These are phyloP conservation scores for Watsonalla cultraria DNA, from an alignment of 2,888 invertebrate genomes.

Conservation along the genomic window DNA sequence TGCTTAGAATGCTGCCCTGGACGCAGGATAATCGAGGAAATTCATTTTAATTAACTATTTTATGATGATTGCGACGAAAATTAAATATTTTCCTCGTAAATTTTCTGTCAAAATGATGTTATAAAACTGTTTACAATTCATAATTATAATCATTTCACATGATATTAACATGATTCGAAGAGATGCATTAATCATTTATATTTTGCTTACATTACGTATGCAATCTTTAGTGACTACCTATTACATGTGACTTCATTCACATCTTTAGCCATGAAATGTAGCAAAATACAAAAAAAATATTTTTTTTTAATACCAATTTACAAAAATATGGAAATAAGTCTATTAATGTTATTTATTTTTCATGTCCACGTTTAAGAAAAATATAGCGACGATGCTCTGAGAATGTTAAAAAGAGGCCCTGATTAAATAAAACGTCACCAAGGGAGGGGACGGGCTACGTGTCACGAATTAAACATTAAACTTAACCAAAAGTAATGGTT, in stretches of 20 bases:
- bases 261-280: too few relatives aligned
- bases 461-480: constrained; percentile 52
- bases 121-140: too few relatives aligned
- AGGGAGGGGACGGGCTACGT: constrained; percentile 44
- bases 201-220: too few relatives aligned
- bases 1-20: constrained; percentile 47
- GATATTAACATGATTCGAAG: too few relatives aligned
- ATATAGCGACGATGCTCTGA: constrained; percentile 51
- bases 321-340: not conserved
- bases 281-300: not conserved
- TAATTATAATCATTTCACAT: too few relatives aligned
- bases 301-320: not conserved
- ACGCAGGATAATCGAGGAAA: constrained; percentile 51
- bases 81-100: constrained; percentile 32
- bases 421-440: constrained; percentile 73
- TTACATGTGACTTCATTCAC: too few relatives aligned
- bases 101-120: constrained; percentile 18
- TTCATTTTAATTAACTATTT: constrained; percentile 63
- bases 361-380: constrained; percentile 32
- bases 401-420: constrained; percentile 74
- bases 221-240: too few relatives aligned
- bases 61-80: constrained; percentile 35
- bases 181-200: too few relatives aligned
- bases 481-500: not conserved
- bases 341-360: constrained; percentile 14